Evolutionary conservation across 2,797 vertebrate species (phyloP).

Genomic region (Rhinoraja longicauda): DNA sequence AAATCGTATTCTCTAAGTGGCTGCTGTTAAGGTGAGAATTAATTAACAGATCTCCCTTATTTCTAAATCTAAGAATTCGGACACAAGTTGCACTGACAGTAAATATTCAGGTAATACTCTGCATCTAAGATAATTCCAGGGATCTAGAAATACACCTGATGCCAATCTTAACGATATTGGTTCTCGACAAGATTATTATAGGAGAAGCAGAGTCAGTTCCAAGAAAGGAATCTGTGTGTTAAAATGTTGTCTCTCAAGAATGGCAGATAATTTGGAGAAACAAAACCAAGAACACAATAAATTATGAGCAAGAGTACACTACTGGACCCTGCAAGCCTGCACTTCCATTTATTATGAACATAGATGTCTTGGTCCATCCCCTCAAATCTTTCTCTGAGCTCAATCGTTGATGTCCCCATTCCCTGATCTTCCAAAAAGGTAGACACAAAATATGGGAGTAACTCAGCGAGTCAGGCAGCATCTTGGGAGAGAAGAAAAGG

Average conservation of each 20-base stretch:
- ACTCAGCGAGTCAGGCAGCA: no score
- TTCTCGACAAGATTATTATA: neutral
- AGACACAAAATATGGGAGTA: no score
- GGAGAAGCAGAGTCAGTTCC: neutral
- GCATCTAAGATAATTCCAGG: no score
- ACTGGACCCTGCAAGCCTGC: no score
- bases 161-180: neutral
- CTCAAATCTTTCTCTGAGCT: no score
- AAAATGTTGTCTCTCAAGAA: neutral
- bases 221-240: neutral
- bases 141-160: neutral
- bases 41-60: neutral
- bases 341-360: no score
- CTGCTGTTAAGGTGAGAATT: neutral
- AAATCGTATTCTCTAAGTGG: neutral
- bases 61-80: neutral
- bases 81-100: neutral
- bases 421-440: no score
- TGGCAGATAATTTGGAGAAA: neutral
- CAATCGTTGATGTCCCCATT: no score
- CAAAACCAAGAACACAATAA: neutral
- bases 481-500: no score
- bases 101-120: no score
- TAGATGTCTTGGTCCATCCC: no score
- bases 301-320: no score